Base-by-base conservation (phyloP, 2,113 vertebrate species). In the Albula goreensis region DNA sequence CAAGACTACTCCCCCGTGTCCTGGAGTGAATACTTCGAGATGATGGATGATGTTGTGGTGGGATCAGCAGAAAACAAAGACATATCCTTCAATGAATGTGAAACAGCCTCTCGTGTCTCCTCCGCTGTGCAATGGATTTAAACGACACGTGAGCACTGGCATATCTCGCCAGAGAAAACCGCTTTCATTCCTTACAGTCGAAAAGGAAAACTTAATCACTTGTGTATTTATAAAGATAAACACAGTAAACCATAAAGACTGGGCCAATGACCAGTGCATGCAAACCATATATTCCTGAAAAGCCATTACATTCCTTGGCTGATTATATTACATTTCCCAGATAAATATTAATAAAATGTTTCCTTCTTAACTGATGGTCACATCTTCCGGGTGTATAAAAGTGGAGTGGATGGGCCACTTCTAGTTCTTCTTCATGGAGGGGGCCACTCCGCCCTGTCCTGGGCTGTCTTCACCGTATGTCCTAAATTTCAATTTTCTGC, bases 391-490 rank as follows among this genome's bases (percentile, higher is more conserved):
- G 90, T 94, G 13, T 95, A 93, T 52, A 91, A 89, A 60, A 89
- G 91, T 0, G 93, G 93, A 11, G 66, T 52, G 12, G 91, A 92
- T 0, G 93, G 94, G 0, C 94, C 94, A 0, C 85, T 94, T 57
- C 90, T 95, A 91, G 91, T 94, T 13, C 92, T 94, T 86, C 91
- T 95, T 60, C 94, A 94, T 0, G 93, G 93, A 15, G 94, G 93
- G 50, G 94, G 94, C 80, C 94, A 94, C 86, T 94, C 93, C 0
- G 91, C 91, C 0, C 87, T 94, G 80, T 94, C 93, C 87, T 95
- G 94, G 94, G 94, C 94, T 2, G 91, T 94, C 66, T 94, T 93
- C 83, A 93, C 92, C 0, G 93, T 95, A 86, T 82, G 92, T 41
- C 15, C 8, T n/a, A 41, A 49, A 11, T 74, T n/a, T 74, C 70